Evolutionary conservation across 2,888 invertebrate species (phyloP), one percentile per base, ranked within the genome.

Genomic region (Xanthorhoe designata): DNA sequence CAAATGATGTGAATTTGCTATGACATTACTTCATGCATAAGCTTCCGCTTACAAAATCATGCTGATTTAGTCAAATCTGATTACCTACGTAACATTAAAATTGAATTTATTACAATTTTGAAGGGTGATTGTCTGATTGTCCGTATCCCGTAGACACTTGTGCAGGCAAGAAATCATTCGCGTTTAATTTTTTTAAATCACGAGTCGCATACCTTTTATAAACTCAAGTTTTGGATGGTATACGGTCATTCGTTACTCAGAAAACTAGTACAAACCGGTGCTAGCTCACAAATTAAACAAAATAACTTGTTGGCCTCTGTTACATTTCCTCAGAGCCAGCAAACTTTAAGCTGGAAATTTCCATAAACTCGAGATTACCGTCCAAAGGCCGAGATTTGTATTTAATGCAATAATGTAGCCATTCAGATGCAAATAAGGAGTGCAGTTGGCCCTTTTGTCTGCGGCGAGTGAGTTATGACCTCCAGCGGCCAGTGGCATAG

Each of bases 321-420:
- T 47, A 19, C 51, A 51, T 51, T 24, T 51, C 24, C 51, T 24
- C 51, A 10, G 42, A 49, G 60, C 55, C 60, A 50, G 47, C 57
- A 24, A 64, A 64, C 60, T 67, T 59, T 70, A 63, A 60, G 32
- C 55, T 65, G 38, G 42, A 63, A 61, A 69, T 69, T 63, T 60
- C 19, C 62, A 56, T 63, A 69, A 60, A 58, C 66, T 62, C 52
- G 61, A 67, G 66, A 64, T 69, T 62, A 50, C 53, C 69, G 68
- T 68, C 65, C 58, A 56, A 51, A 66, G 65, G 68, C 69, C 71
- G 73, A 78, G 82, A 80, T 81, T 84, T 79, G 83, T 84, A 81
- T 84, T 82, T 83, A 84, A 84, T 82, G 82, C 82, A 78, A 80
- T 84, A 82, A 84, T 81, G 78, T 75, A 64, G 58, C 75, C 74